Evolutionary conservation across 2,113 vertebrate species (phyloP).

Genomic region (Prietella phreatophila): DNA sequence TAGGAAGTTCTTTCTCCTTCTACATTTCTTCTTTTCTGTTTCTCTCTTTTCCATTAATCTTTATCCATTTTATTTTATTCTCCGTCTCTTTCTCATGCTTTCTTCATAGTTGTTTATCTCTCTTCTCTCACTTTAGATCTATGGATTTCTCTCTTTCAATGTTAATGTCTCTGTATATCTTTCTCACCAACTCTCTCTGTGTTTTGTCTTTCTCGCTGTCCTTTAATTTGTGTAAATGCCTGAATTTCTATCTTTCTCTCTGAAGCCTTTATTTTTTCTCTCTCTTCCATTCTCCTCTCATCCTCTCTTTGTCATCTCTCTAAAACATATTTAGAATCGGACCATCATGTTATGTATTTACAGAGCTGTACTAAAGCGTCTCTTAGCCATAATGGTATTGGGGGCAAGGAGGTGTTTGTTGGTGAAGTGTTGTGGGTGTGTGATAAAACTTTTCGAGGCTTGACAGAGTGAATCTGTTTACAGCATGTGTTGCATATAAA

Average conservation of each 20-base stretch:
- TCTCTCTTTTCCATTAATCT: not conserved
- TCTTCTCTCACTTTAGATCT: not conserved
- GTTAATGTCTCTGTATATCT: not conserved
- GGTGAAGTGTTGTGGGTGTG: not conserved
- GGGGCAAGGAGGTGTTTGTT: not conserved
- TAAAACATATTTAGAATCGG: not conserved
- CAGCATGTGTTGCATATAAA: not conserved
- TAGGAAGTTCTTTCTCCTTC: not conserved
- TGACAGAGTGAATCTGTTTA: not conserved
- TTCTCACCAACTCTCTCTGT: not conserved
- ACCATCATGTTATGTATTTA: not conserved
- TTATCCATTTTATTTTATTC: not conserved
- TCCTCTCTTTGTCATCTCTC: not conserved
- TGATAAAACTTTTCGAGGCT: not conserved
- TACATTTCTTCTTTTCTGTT: too few species aligned
- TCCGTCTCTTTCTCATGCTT: not conserved
- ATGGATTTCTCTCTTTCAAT: not conserved
- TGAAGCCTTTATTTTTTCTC: not conserved
- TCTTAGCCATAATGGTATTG: not conserved
- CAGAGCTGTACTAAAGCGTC: not conserved
- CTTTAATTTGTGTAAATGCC: not conserved
- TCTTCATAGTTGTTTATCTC: not conserved
- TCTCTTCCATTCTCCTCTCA: not conserved
- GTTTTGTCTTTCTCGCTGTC: not conserved
- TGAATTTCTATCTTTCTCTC: not conserved